A percentile compares a stretch with the other conserved stretches of the same genome.
Evolutionary conservation across 2,888 invertebrate genomes (phyloP).

Genomic region (Andrena chrysosceles): DNA sequence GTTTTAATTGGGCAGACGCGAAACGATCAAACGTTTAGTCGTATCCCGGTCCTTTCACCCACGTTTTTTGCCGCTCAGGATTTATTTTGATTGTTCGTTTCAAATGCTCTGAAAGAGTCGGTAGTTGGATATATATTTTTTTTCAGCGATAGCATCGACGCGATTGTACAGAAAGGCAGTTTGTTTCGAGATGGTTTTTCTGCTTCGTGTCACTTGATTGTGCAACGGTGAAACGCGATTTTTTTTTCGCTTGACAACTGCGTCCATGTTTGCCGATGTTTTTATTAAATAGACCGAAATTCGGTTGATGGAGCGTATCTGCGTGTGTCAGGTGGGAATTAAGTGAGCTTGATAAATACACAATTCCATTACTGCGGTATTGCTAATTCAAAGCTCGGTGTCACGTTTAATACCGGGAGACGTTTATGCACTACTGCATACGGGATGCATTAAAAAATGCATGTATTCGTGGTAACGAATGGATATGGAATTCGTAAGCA

Average conservation of each 20-base stretch:
- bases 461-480: constrained; percentile 14
- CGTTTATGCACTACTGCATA: neutral
- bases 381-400: neutral
- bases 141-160: neutral
- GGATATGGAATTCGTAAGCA: constrained; percentile 43
- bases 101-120: constrained; percentile 9
- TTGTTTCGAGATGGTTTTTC: neutral
- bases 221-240: constrained; percentile 18
- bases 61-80: neutral
- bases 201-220: constrained; percentile 9
- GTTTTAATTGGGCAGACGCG: constrained; percentile 40
- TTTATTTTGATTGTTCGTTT: constrained; percentile 38
- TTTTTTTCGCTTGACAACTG: neutral
- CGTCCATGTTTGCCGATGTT: neutral
- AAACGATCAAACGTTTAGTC: constrained; percentile 44
- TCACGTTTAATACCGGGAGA: constrained; percentile 8
- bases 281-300: neutral
- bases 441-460: constrained; percentile 29
- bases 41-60: neutral
- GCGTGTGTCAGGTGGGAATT: neutral
- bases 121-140: constrained; percentile 6
- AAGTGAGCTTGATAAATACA: too few species aligned
- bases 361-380: neutral
- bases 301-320: neutral
- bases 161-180: neutral